These are phyloP conservation scores for Stenolophus ochropezus DNA, from an alignment of 2,888 invertebrate species.

Conservation along the genomic window DNA sequence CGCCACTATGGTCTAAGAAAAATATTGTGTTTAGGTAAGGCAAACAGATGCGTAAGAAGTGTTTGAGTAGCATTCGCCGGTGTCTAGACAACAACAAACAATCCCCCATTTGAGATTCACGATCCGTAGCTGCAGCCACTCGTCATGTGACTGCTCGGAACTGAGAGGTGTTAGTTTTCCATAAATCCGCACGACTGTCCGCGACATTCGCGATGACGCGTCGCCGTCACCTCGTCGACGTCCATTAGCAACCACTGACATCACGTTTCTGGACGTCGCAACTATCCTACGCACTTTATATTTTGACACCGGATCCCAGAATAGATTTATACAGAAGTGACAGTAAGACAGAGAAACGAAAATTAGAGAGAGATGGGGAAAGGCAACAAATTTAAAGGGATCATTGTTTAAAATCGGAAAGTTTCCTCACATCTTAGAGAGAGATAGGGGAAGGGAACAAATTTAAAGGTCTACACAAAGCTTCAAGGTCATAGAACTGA, in stretches of 20 bases:
- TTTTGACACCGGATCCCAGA: too few species aligned
- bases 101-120: neutral
- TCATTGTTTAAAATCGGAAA: too few species aligned
- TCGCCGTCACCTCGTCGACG: neutral
- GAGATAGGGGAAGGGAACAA: too few species aligned
- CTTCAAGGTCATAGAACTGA: too few species aligned
- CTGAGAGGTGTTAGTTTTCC: conserved; percentile 15
- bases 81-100: conserved; percentile 34
- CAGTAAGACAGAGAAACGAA: too few species aligned
- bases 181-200: conserved; percentile 36
- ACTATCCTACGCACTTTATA: too few species aligned
- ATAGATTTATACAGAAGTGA: too few species aligned
- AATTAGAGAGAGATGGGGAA: too few species aligned
- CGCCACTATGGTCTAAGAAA: neutral
- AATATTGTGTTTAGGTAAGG: neutral
- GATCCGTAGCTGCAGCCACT: conserved; percentile 1
- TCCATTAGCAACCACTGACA: conserved; percentile 2
- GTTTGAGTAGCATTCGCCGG: neutral
- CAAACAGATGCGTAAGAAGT: neutral
- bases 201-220: conserved; percentile 3
- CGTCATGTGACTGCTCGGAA: neutral
- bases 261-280: neutral
- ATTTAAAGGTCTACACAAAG: too few species aligned
- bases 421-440: too few species aligned
- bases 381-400: too few species aligned